A percentile compares a stretch with the other conserved stretches of the same genome.
Conservation (phyloP, 2,888 invertebrate species). For the Carabus problematicus region DNA sequence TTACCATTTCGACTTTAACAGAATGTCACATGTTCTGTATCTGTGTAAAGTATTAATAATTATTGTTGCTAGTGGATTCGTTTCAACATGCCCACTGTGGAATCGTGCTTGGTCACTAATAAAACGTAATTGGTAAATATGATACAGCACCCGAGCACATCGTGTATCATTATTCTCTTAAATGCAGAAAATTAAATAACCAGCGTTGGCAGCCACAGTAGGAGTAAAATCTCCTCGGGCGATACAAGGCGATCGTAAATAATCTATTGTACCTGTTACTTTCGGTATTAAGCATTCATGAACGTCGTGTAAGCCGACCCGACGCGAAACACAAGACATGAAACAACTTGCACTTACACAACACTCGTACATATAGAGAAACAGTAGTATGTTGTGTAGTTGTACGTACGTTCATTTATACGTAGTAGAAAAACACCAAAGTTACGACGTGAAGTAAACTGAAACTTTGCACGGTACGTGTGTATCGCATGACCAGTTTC, state of each 20-base stretch:
- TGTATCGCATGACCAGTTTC: conserved; percentile 16
- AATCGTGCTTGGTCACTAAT: too few species aligned
- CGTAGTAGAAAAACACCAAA: background rate
- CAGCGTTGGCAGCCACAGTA: background rate
- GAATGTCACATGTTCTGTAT: too few species aligned
- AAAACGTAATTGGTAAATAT: too few species aligned
- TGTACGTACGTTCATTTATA: background rate
- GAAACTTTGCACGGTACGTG: background rate
- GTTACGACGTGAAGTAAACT: background rate
- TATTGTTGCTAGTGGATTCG: too few species aligned
- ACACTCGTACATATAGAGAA: background rate
- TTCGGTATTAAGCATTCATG: background rate
- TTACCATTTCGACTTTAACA: too few species aligned
- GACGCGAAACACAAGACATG: conserved; percentile 2
- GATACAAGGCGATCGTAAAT: conserved; percentile 1
- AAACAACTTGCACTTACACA: background rate
- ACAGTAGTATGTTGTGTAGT: background rate
- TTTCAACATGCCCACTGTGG: too few species aligned
- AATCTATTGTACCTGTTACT: conserved; percentile 5
- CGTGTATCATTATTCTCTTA: too few species aligned
- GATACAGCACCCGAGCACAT: too few species aligned
- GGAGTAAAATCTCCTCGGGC: background rate
- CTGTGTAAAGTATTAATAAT: too few species aligned
- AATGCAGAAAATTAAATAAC: too few species aligned
- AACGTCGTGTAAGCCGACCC: background rate